Conservation (phyloP, 2,113 vertebrate genomes). For the Xenopus laevis region DNA sequence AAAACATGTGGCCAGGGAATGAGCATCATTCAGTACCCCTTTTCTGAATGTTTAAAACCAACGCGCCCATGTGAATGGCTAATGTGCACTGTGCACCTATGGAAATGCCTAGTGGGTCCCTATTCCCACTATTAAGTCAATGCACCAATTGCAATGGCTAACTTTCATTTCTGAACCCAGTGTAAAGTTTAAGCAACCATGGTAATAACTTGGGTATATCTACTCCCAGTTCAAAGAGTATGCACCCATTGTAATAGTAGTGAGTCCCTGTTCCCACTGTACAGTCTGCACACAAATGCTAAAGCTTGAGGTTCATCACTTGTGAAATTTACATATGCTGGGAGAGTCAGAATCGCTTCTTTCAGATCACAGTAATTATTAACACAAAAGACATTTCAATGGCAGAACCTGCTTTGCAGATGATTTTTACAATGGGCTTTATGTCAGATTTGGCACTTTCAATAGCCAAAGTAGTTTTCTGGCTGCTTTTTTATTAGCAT, state of each 20-base stretch:
- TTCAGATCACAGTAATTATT: conserved; percentile 75
- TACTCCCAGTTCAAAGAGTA: neutral
- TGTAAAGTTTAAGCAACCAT: too few species aligned
- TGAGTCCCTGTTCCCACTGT: conserved; percentile 52
- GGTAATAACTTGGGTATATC: conserved; percentile 50
- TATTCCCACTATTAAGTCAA: too few species aligned
- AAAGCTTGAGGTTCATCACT: conserved; percentile 66
- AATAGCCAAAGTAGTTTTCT: conserved; percentile 74
- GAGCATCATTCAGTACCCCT: too few species aligned
- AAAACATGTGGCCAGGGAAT: too few species aligned
- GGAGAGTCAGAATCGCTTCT: conserved; percentile 66
- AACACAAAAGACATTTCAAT: conserved; percentile 75
- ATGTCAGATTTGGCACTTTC: conserved; percentile 81
- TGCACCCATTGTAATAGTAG: conserved; percentile 56
- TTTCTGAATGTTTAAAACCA: too few species aligned
- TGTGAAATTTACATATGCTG: conserved; percentile 67
- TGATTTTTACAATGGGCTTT: conserved; percentile 83
- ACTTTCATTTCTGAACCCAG: too few species aligned
- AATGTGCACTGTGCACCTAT: too few species aligned
- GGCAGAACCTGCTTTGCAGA: conserved; percentile 80
- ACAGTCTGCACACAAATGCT: too few species aligned
- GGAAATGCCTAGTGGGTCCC: too few species aligned
- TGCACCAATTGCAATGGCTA: too few species aligned
- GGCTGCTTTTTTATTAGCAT: conserved; percentile 72
- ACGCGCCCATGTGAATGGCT: too few species aligned